phyloP scores from a whole-genome alignment of 1,140 invertebrate species.

The Diuraphis noxia region DNA sequence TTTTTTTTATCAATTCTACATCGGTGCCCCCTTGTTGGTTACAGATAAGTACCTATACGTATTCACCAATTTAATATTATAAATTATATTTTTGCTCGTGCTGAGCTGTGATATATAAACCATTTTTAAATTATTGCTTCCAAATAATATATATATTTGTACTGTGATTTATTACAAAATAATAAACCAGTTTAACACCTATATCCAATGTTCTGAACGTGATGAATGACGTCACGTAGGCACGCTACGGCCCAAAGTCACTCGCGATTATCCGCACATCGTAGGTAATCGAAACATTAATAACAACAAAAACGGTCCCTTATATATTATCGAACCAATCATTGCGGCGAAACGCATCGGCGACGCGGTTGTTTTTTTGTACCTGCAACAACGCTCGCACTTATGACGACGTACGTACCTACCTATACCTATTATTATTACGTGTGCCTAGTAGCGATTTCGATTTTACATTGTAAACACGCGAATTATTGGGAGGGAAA shows the following conservation, averaged over 20 bases:
- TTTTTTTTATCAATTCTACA: conserved; percentile 9
- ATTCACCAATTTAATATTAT: conserved; percentile 4
- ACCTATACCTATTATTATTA: not conserved
- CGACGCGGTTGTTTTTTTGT: not conserved
- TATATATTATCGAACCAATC: not conserved
- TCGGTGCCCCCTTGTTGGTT: not conserved
- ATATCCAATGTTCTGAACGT: not conserved
- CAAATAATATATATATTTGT: conserved; percentile 27
- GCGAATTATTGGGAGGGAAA: not conserved
- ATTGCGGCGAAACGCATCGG: not conserved
- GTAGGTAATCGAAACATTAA: not conserved
- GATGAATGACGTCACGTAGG: not conserved
- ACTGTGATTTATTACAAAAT: conserved; percentile 15
- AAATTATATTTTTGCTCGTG: conserved; percentile 6
- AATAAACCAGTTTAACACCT: conserved; percentile 30
- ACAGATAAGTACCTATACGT: not conserved
- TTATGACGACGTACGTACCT: not conserved
- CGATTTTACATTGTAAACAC: not conserved
- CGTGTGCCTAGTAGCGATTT: not conserved
- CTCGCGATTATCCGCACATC: not conserved
- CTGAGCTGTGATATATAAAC: not conserved
- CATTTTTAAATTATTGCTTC: conserved; percentile 6
- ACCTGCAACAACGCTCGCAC: not conserved
- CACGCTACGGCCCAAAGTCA: not conserved
- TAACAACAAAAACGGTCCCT: not conserved